A percentile compares a stretch with the other conserved stretches of the same genome.
Conservation (phyloP, 1,140 invertebrate genomes). For the Triops longicaudatus region DNA sequence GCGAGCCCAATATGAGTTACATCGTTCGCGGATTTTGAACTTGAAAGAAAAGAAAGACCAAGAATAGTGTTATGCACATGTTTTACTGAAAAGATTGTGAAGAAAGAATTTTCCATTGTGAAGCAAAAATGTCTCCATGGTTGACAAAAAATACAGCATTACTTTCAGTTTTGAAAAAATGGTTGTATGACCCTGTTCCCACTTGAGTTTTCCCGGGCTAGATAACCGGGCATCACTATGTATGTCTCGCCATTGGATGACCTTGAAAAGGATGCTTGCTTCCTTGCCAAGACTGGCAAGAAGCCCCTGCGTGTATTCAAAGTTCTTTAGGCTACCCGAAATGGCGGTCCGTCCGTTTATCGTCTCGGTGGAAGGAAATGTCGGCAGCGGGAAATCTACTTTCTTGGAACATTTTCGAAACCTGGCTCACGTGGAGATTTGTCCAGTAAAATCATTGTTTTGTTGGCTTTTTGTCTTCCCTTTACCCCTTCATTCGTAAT, state of each 20-base stretch:
- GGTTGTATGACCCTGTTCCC: not conserved
- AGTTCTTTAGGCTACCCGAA: not conserved
- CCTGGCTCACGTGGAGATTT: not conserved
- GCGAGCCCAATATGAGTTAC: not conserved
- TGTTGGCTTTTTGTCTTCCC: not conserved
- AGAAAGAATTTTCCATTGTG: too few species aligned
- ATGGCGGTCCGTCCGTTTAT: not conserved
- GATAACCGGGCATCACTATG: not conserved
- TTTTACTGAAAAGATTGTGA: too few species aligned
- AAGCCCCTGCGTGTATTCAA: not conserved
- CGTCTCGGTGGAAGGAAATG: not conserved
- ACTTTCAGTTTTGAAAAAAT: not conserved
- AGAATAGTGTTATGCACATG: not conserved
- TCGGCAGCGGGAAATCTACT: not conserved
- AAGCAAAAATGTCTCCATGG: too few species aligned
- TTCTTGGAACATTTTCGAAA: conserved; percentile 12
- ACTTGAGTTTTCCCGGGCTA: not conserved
- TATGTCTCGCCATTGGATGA: not conserved
- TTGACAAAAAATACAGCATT: not conserved
- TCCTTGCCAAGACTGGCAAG: not conserved
- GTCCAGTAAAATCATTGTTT: conserved; percentile 15
- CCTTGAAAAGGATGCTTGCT: not conserved
- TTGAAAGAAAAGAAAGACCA: not conserved
- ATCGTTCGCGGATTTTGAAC: conserved; percentile 2
- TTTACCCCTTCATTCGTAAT: not conserved